These are phyloP conservation scores for Pterostichus madidus DNA, from an alignment of 2,888 invertebrate species.

Conservation along the genomic window DNA sequence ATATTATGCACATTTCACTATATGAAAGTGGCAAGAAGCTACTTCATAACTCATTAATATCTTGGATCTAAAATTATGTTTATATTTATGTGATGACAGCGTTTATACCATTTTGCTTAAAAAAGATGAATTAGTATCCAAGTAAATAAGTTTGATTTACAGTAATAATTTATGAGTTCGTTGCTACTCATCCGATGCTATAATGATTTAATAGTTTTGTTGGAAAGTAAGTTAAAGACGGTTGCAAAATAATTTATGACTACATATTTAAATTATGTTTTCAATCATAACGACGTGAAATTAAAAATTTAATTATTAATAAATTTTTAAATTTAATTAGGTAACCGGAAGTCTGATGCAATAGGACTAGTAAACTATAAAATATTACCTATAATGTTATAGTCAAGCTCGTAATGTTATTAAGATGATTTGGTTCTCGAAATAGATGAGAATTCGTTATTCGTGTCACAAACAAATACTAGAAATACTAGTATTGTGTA, in stretches of 20 bases:
- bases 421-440: too few species aligned
- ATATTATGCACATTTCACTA: constrained; percentile 13
- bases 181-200: constrained; percentile 36
- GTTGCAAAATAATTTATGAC: constrained; percentile 33
- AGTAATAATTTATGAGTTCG: constrained; percentile 37
- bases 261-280: constrained; percentile 14
- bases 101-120: constrained; percentile 5
- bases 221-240: constrained; percentile 3
- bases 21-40: constrained; percentile 11
- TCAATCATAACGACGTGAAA: background rate
- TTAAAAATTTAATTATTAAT: constrained; percentile 16
- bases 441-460: too few species aligned
- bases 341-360: constrained; percentile 18
- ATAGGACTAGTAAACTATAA: background rate
- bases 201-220: constrained; percentile 23
- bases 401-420: too few species aligned
- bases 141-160: constrained; percentile 39
- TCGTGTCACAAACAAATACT: too few species aligned
- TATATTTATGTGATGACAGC: constrained; percentile 15
- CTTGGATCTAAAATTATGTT: constrained; percentile 32
- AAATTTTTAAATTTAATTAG: constrained; percentile 35
- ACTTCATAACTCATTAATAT: constrained; percentile 36
- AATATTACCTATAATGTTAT: background rate
- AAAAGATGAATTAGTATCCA: constrained; percentile 12
- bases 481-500: too few species aligned